phyloP scores from a whole-genome alignment of 2,113 vertebrate species.

The Gallinago media region DNA sequence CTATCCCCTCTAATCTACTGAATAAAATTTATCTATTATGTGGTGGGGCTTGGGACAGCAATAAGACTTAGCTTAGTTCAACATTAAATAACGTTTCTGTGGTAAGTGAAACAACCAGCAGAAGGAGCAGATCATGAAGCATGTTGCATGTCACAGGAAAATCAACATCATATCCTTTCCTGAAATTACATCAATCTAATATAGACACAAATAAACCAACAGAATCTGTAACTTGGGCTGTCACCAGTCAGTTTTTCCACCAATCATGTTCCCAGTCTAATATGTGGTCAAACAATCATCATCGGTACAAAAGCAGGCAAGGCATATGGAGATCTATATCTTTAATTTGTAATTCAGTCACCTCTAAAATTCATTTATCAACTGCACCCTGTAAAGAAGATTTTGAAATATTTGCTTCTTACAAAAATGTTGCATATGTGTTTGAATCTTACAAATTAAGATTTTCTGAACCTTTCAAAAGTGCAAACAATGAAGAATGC shows the following conservation, averaged over 20 bases:
- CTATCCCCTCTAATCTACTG: neutral
- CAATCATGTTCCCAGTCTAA: neutral
- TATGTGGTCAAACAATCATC: neutral
- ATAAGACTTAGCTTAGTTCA: neutral
- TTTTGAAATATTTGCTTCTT: neutral
- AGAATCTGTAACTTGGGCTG: neutral
- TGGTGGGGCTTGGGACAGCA: neutral
- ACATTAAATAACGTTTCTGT: neutral
- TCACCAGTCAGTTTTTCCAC: neutral
- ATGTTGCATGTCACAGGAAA: neutral
- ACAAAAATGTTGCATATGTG: neutral
- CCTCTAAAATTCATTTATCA: neutral
- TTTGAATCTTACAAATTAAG: neutral
- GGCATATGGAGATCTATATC: neutral
- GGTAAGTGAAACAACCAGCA: neutral
- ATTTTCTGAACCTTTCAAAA: neutral
- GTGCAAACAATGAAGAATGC: neutral
- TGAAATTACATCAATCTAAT: neutral
- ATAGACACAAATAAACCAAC: neutral
- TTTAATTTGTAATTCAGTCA: neutral
- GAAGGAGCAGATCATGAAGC: neutral
- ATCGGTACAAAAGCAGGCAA: neutral
- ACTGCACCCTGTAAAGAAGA: rapidly evolving
- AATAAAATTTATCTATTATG: neutral
- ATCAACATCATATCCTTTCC: neutral